Evolutionary conservation across 1,140 invertebrate genomes (phyloP).

Genomic region (Pogonomyrmex californicus): DNA sequence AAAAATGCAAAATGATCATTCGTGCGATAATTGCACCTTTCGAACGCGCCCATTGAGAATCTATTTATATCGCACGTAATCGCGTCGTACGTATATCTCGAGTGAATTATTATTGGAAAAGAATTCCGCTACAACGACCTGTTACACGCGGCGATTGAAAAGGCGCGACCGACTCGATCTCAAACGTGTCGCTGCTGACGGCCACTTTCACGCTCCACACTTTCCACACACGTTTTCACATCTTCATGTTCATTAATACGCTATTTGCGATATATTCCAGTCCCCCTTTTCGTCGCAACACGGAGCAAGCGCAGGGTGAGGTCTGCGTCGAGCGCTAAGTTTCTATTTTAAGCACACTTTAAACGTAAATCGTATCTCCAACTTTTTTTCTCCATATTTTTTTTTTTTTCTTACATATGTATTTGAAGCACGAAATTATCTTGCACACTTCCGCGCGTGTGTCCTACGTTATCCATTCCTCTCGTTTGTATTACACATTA

Average conservation of each 20-base stretch:
- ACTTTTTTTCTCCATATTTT: background rate
- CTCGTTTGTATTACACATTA: background rate
- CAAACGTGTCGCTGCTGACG: background rate
- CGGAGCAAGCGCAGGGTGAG: no score
- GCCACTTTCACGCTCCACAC: conserved; percentile 22
- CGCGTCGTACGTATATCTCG: conserved; percentile 78
- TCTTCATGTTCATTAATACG: conserved; percentile 22
- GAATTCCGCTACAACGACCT: conserved; percentile 77
- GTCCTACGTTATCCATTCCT: background rate
- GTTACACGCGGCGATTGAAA: conserved; percentile 50
- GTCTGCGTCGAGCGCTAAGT: background rate
- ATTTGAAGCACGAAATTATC: background rate
- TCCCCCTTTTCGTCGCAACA: no score
- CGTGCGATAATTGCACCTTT: conserved; percentile 74
- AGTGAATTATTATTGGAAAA: conserved; percentile 81
- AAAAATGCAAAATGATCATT: conserved; percentile 66
- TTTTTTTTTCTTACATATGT: background rate
- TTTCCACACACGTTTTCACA: background rate
- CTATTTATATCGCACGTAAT: conserved; percentile 81
- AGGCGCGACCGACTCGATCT: conserved; percentile 9
- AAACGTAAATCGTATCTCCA: background rate
- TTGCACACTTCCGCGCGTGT: background rate
- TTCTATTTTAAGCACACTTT: background rate
- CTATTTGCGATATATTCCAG: background rate
- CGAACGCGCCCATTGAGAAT: conserved; percentile 74